Percentiles rank a stretch among this genome's conserved stretches.
Conservation (phyloP, 2,113 vertebrate genomes). For the Zingel zingel region DNA sequence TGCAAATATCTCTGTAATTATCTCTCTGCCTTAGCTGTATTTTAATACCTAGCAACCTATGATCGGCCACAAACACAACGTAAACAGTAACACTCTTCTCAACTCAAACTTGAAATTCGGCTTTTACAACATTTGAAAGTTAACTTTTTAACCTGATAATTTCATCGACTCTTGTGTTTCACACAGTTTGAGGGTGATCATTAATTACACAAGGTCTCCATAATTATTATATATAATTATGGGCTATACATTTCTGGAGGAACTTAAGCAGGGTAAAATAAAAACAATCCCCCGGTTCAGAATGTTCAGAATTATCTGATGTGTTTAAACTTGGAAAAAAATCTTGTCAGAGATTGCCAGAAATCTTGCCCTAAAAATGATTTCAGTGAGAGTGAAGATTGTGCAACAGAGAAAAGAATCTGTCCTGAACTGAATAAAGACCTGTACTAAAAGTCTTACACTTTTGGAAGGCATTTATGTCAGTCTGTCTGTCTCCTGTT, state of each 20-base stretch:
- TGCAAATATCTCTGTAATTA: slow-evolving; percentile 9
- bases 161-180: not conserved
- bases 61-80: not conserved
- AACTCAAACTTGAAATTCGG: not conserved
- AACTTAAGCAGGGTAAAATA: not conserved
- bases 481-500: slow-evolving; percentile 18
- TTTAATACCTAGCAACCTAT: slow-evolving; percentile 31
- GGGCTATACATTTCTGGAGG: not conserved
- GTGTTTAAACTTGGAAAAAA: not conserved
- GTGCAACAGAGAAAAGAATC: not conserved
- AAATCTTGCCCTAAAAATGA: not conserved
- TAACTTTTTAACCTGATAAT: too few species aligned
- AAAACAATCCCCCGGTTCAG: not conserved
- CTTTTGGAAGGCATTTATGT: slow-evolving; percentile 13
- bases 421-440: slow-evolving; percentile 23
- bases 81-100: not conserved
- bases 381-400: slow-evolving; percentile 9
- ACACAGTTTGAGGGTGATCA: not conserved
- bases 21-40: not conserved
- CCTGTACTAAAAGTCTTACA: slow-evolving; percentile 6
- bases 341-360: not conserved
- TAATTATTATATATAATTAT: not conserved
- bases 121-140: not conserved
- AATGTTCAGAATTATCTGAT: not conserved
- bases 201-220: not conserved